Conservation (phyloP, 2,888 invertebrate genomes). For the Abrostola tripartita region DNA sequence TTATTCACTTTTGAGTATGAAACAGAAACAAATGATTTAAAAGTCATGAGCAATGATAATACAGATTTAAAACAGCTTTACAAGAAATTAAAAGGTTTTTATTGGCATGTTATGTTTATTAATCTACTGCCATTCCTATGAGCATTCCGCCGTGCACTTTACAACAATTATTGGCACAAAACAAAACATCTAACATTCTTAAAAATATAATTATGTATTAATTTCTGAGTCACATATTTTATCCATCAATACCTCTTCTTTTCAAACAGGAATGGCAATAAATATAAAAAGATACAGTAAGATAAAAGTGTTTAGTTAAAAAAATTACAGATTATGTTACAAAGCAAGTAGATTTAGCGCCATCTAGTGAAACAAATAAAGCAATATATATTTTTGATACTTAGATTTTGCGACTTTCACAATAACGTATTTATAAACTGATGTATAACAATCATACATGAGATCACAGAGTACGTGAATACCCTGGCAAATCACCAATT, state of each 20-base stretch:
- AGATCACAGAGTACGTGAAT: constrained; percentile 86
- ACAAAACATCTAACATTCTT: constrained; percentile 56
- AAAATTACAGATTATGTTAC: constrained; percentile 11
- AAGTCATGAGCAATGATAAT: constrained; percentile 26
- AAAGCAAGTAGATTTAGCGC: constrained; percentile 41
- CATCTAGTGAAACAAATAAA: constrained; percentile 50
- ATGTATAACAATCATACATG: constrained; percentile 83
- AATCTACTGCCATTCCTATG: constrained; percentile 47
- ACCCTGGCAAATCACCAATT: constrained; percentile 82
- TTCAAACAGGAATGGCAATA: constrained; percentile 44
- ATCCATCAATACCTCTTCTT: constrained; percentile 28
- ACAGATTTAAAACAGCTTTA: constrained; percentile 25
- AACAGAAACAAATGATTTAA: constrained; percentile 10
- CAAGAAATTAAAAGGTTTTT: constrained; percentile 18
- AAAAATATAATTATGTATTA: constrained; percentile 29
- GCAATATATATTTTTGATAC: constrained; percentile 43
- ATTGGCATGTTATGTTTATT: constrained; percentile 10
- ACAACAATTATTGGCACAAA: constrained; percentile 64
- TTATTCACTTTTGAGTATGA: constrained; percentile 11
- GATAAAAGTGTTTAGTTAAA: neutral
- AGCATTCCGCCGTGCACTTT: constrained; percentile 33
- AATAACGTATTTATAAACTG: constrained; percentile 69
- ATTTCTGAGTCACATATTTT: constrained; percentile 22
- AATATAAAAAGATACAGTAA: constrained; percentile 13
- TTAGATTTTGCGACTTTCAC: constrained; percentile 70